Evolutionary conservation across 2,113 vertebrate genomes (phyloP).

Genomic region (Eudorcas thomsonii): DNA sequence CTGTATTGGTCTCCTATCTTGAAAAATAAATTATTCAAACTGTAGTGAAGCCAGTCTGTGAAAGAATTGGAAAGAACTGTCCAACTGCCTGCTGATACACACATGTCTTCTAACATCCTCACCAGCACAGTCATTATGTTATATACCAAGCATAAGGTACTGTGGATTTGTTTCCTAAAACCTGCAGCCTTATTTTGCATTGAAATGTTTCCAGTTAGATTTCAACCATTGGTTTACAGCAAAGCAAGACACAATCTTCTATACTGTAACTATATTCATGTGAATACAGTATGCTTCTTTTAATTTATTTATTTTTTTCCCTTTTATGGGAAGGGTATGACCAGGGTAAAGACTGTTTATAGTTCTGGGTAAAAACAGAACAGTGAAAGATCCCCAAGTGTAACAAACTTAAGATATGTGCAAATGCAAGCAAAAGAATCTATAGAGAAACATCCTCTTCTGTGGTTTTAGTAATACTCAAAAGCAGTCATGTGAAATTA

Average conservation of each 20-base stretch:
- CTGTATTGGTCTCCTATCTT: not conserved
- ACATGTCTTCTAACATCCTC: not conserved
- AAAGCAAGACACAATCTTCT: not conserved
- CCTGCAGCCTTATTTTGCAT: not conserved
- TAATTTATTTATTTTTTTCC: not conserved
- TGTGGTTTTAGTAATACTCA: not conserved
- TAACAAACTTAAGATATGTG: not conserved
- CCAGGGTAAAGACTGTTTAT: not conserved
- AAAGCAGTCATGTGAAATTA: not conserved
- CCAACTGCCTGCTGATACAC: not conserved
- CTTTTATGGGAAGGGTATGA: not conserved
- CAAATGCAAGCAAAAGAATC: not conserved
- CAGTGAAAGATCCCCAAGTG: not conserved
- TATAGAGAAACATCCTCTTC: not conserved
- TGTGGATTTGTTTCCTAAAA: not conserved
- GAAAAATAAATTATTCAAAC: not conserved
- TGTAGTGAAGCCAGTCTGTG: not conserved
- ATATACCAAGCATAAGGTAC: not conserved
- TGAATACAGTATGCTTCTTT: not conserved
- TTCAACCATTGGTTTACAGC: not conserved
- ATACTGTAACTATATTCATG: not conserved
- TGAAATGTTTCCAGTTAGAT: conserved; percentile 28
- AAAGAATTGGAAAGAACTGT: conserved; percentile 28
- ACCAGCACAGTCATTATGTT: not conserved
- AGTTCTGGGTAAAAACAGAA: not conserved